A percentile compares a stretch with the other conserved stretches of the same genome.
These are phyloP conservation scores for Drosophila ustulata DNA, from an alignment of 2,888 invertebrate species.

Conservation along the genomic window DNA sequence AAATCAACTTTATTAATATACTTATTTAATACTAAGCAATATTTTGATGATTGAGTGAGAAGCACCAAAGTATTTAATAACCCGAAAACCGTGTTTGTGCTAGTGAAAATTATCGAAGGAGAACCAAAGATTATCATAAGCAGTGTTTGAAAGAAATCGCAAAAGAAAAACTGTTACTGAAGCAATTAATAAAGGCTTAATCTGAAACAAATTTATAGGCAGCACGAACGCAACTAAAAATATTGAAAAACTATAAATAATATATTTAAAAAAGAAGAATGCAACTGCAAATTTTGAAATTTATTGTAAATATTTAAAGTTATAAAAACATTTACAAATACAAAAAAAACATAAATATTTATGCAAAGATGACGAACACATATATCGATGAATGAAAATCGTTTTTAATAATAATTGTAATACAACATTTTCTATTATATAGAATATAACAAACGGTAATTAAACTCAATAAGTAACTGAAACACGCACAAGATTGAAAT, in stretches of 20 bases:
- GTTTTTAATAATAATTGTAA: conserved; percentile 66
- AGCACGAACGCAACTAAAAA: conserved; percentile 28
- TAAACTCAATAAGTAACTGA: conserved; percentile 53
- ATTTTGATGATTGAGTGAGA: conserved; percentile 75
- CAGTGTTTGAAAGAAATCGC: conserved; percentile 29
- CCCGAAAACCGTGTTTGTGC: conserved; percentile 29
- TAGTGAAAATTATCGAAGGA: conserved; percentile 22
- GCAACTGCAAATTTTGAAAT: conserved; percentile 33
- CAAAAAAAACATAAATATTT: conserved; percentile 8
- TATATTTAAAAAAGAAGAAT: conserved; percentile 14
- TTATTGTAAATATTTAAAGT: conserved; percentile 53
- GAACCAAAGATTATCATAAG: conserved; percentile 11
- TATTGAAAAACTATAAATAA: conserved; percentile 25
- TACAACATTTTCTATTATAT: conserved; percentile 74
- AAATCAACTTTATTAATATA: conserved; percentile 30
- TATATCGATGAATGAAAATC: conserved; percentile 48
- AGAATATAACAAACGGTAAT: conserved; percentile 51
- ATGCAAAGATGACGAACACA: conserved; percentile 28
- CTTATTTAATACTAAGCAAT: conserved; percentile 68
- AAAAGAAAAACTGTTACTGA: conserved; percentile 45
- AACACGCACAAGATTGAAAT: conserved; percentile 70
- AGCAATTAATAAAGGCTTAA: conserved; percentile 63
- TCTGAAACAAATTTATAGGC: conserved; percentile 27
- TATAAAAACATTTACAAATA: conserved; percentile 26
- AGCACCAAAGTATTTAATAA: conserved; percentile 39